These are phyloP conservation scores for Chelon auratus DNA, from an alignment of 2,797 vertebrate species.

Conservation along the genomic window DNA sequence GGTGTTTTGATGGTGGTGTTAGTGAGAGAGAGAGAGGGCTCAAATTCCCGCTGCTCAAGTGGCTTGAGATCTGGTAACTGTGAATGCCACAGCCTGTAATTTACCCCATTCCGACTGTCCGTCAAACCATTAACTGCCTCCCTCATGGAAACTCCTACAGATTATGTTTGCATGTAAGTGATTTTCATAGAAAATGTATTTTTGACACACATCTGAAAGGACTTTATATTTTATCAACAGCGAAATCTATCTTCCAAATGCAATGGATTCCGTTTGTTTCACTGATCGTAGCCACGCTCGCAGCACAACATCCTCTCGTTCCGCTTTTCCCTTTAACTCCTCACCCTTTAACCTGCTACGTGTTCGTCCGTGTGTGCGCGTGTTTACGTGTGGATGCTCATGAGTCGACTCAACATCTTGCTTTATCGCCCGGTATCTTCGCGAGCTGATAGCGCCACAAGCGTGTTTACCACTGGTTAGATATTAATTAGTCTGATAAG, in stretches of 20 bases:
- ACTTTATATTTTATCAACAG: too few species aligned
- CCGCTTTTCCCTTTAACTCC: neutral
- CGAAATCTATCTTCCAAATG: neutral
- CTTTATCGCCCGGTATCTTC: slow-evolving; percentile 46
- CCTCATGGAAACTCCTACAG: neutral
- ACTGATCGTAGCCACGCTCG: neutral
- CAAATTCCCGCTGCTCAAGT: neutral
- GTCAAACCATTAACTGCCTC: neutral
- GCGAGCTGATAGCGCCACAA: slow-evolving; percentile 26
- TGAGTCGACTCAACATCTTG: slow-evolving; percentile 20
- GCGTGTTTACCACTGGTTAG: slow-evolving; percentile 57
- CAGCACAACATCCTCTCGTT: neutral
- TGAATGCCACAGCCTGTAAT: neutral
- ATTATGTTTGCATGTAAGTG: neutral
- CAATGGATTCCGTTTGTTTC: neutral
- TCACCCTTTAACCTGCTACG: neutral
- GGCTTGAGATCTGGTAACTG: neutral
- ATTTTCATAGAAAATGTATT: neutral
- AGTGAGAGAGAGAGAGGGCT: neutral
- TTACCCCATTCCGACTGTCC: neutral
- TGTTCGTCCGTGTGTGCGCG: neutral
- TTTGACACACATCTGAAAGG: neutral
- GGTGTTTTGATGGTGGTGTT: neutral
- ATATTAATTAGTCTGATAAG: slow-evolving; percentile 66
- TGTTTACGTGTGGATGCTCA: slow-evolving; percentile 8